These are phyloP conservation scores for Vollenhovia emeryi DNA, from an alignment of 1,140 invertebrate genomes.

Conservation along the genomic window DNA sequence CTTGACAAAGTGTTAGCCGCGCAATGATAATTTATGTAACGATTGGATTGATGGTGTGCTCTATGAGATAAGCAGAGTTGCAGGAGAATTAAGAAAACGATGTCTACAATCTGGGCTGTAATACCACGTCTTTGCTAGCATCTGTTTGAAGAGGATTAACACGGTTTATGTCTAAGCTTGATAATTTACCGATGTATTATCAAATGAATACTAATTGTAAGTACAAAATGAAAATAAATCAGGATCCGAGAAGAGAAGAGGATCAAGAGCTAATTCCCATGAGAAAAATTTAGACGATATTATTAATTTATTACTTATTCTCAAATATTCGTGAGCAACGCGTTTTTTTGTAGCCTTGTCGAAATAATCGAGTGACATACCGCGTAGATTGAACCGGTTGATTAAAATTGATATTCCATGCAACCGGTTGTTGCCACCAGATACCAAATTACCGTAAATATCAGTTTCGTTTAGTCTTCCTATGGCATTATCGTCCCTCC, in stretches of 20 bases:
- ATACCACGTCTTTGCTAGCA: not conserved
- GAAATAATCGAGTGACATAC: not conserved
- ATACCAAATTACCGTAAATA: conserved; percentile 27
- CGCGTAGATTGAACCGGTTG: conserved; percentile 9
- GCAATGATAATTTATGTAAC: not conserved
- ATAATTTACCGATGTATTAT: not conserved
- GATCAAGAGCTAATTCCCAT: not conserved
- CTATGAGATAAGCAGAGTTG: not conserved
- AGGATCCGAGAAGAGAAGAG: not conserved
- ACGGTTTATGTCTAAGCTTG: not conserved
- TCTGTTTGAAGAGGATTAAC: not conserved
- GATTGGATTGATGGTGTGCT: not conserved
- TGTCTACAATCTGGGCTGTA: not conserved
- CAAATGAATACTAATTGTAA: too few relatives aligned
- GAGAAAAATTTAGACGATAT: not conserved
- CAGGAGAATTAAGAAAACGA: not conserved
- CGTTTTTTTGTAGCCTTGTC: not conserved
- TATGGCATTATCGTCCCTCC: not conserved
- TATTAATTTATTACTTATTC: not conserved
- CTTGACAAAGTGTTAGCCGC: not conserved
- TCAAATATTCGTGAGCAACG: not conserved
- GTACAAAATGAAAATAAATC: not conserved
- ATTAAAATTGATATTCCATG: conserved; percentile 7
- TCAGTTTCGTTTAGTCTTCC: conserved; percentile 12
- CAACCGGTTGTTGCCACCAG: conserved; percentile 26